Base-by-base conservation (phyloP, 1,140 invertebrate species). In the Panulirus ornatus region DNA sequence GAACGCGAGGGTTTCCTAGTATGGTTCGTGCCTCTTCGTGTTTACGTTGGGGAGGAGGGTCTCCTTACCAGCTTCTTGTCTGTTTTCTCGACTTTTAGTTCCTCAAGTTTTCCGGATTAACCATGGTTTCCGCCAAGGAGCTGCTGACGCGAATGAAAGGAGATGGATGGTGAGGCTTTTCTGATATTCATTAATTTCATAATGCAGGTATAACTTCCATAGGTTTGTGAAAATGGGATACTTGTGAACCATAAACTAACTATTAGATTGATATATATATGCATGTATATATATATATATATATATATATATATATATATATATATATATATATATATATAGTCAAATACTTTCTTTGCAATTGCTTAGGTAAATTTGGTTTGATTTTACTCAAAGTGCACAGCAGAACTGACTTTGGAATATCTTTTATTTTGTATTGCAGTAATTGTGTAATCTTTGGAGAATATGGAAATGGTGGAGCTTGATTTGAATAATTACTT, bases 41-140 rank as follows among this genome's bases (percentile, higher is more conserved):
- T 70, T 36, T 78, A 42, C 42, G 42, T 40, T 19, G 40, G 66
- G 27, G 27, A 6, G 36, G 3, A 9, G 9, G 66, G 66, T 1
- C 66, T 30, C 27, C 22, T 70, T 70, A 30, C 22, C 36, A 11
- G 66, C 66, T 0, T 30, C 22, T 27, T 9, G 1, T 34, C 27
- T 30, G 36, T 16, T 70, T 70, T 11, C 9, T 2, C 66, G n/a
- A 70, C 27, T n/a, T n/a, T n/a, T n/a, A 70, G 9, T 70, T 30
- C 22, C 3, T 16, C n/a, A 8, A 27, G 27, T 30, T 11, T n/a
- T 34, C 8, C 8, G 8, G 8, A 44, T 22, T 44, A 2, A 78
- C 27, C 75, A 78, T 78, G 75, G 75, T 78, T 9, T 78, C 75
- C 38, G 75, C 75, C 75, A 78, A 78, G 40, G 75, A 78, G 38